Evolutionary conservation across 2,113 vertebrate genomes (phyloP).

Genomic region (Syngnathoides biaculeatus): DNA sequence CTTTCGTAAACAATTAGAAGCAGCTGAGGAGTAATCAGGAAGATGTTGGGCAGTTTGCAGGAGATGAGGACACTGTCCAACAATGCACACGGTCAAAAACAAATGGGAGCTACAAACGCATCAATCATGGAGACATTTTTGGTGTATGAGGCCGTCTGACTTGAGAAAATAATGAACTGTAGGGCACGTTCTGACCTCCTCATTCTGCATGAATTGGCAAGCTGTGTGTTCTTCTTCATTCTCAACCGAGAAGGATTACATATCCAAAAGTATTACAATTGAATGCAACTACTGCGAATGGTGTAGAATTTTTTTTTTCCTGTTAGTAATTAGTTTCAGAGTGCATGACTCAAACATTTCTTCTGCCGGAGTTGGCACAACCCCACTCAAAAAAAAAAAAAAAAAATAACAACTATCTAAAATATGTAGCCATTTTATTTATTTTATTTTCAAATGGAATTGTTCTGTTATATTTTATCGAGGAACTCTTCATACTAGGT

Average conservation of each 20-base stretch:
- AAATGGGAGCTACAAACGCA: background rate
- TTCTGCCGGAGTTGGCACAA: too few species aligned
- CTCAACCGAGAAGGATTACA: background rate
- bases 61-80: slow-evolving; percentile 4
- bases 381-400: too few species aligned
- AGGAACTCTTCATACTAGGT: too few species aligned
- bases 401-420: too few species aligned
- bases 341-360: background rate
- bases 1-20: slow-evolving; percentile 38
- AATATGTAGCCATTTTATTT: too few species aligned
- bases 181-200: background rate
- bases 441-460: too few species aligned
- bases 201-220: background rate
- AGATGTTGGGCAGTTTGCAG: slow-evolving; percentile 22
- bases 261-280: background rate
- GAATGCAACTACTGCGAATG: background rate
- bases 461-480: too few species aligned
- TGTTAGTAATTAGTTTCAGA: background rate
- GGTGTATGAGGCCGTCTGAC: background rate
- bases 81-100: background rate
- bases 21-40: slow-evolving; percentile 33
- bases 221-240: background rate
- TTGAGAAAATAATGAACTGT: background rate
- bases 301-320: background rate
- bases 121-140: background rate